These are phyloP conservation scores for Nymphalis io DNA, from an alignment of 1,140 invertebrate species.

Conservation along the genomic window DNA sequence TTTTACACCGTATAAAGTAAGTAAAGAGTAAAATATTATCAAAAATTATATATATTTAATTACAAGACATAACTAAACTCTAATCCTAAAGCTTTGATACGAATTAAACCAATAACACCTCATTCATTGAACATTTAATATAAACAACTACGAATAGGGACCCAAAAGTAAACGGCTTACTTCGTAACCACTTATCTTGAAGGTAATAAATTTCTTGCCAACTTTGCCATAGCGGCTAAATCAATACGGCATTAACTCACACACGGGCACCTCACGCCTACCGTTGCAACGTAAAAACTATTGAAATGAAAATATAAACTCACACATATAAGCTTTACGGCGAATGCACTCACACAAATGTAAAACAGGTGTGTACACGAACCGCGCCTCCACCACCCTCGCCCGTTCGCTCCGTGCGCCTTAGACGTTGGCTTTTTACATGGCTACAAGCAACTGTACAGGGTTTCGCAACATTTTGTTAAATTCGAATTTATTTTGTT, in stretches of 20 bases:
- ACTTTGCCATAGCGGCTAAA: conserved; percentile 59
- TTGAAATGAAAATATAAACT: conserved; percentile 76
- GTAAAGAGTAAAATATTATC: neutral
- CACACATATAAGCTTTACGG: conserved; percentile 46
- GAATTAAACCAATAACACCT: conserved; percentile 5
- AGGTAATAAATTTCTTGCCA: conserved; percentile 73
- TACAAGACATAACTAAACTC: neutral
- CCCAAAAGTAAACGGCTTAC: conserved; percentile 21
- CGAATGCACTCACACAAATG: conserved; percentile 51
- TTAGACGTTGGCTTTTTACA: conserved; percentile 79
- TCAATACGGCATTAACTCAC: conserved; percentile 78
- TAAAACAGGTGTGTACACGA: conserved; percentile 55
- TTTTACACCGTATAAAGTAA: too few relatives aligned
- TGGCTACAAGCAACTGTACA: conserved; percentile 65
- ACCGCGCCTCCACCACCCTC: conserved; percentile 45
- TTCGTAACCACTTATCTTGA: conserved; percentile 50
- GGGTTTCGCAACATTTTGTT: conserved; percentile 53
- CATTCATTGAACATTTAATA: neutral
- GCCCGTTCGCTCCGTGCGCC: conserved; percentile 53
- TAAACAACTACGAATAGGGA: neutral
- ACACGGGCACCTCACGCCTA: conserved; percentile 58
- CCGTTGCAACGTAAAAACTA: conserved; percentile 74
- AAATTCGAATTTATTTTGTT: conserved; percentile 3
- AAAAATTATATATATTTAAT: neutral
- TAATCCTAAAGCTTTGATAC: conserved; percentile 4